A percentile compares a stretch with the other conserved stretches of the same genome.
These are phyloP conservation scores for Cataglyphis cursor DNA, from an alignment of 2,888 invertebrate genomes.

Conservation along the genomic window DNA sequence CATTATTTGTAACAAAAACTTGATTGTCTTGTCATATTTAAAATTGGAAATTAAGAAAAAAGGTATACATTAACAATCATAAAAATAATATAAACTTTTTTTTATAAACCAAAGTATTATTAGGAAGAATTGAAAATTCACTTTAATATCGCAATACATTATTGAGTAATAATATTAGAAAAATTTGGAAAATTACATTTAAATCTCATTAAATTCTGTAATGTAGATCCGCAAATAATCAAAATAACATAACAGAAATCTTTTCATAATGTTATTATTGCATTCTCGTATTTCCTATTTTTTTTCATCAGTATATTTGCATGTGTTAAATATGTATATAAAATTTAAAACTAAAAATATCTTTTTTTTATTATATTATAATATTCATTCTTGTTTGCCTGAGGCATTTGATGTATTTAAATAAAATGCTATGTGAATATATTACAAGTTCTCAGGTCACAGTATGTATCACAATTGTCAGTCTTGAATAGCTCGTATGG, in stretches of 20 bases:
- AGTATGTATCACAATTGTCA: conserved; percentile 20
- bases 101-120: neutral
- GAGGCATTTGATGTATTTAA: neutral
- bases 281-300: conserved; percentile 8
- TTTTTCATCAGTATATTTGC: conserved; percentile 22
- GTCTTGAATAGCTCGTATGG: neutral
- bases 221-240: neutral
- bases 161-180: neutral
- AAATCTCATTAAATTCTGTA: conserved; percentile 7
- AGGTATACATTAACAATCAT: conserved; percentile 18
- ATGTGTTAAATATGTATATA: neutral
- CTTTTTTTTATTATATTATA: conserved; percentile 14
- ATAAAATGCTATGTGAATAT: conserved; percentile 4
- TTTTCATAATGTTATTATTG: neutral
- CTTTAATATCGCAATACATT: conserved; percentile 27
- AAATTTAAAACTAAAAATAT: conserved; percentile 4
- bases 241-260: neutral
- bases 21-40: conserved; percentile 6
- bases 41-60: neutral
- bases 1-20: conserved; percentile 35
- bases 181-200: conserved; percentile 24
- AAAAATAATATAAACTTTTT: neutral
- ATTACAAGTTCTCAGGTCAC: conserved; percentile 3
- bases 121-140: neutral
- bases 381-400: neutral